Evolutionary conservation across 2,888 invertebrate species (phyloP), one percentile per base, ranked within the genome.

Genomic region (Phyllotreta cruciferae): DNA sequence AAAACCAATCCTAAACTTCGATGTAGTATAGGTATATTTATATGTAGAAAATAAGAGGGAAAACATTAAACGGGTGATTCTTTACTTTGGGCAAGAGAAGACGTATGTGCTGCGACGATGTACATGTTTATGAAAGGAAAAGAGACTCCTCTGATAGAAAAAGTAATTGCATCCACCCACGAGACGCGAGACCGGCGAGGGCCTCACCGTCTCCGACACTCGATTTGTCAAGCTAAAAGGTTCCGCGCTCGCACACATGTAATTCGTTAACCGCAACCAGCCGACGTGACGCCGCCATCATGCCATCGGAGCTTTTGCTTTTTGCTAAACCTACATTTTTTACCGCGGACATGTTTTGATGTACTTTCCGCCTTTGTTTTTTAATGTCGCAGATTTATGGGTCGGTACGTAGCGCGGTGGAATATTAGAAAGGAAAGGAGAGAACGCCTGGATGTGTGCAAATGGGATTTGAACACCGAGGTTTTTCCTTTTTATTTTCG

Each of bases 181-280:
- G 72, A 73, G 54, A 54, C 24, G 24, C 24, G 24, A 24, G 24
- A 60, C 63, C 64, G n/a, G n/a, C n/a, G 68, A 73, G 71, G 71
- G 68, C 69, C 68, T 70, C 64, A 52, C 52, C 52, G 74, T 71
- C 74, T 75, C 75, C 74, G 79, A 78, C 78, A 75, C 73, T 73
- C 80, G 79, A 81, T 81, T 81, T 81, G 81, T 80, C 80, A 80
- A 77, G 77, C 77, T 79, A 79, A 80, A 80, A 80, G 78, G 80
- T 80, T 80, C 79, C 79, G 80, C 80, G 71, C 68, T 67, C 70
- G 68, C 71, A 71, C 70, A 74, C 74, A 81, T 81, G 81, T 78
- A 79, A 80, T 78, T 80, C 80, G 79, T 80, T 80, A 80, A 70
- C 77, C 77, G 78, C 78, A 77, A 77, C 75, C 80, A 79, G 79